phyloP scores from a whole-genome alignment of 2,888 invertebrate genomes.

The Agriopis aurantiaria region DNA sequence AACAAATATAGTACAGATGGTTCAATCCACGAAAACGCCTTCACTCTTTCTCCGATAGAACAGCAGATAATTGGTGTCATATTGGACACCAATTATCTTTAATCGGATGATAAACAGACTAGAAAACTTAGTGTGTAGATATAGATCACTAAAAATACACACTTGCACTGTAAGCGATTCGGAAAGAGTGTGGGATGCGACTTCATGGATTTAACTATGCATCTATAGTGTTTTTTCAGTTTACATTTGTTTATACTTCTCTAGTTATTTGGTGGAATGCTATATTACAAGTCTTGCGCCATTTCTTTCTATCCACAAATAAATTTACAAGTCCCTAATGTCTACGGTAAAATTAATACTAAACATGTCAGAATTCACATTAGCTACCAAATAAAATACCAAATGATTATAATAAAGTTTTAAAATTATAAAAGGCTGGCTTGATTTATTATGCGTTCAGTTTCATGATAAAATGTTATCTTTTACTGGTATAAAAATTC shows the following conservation, averaged over 20 bases:
- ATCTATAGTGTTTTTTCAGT: slow-evolving; percentile 12
- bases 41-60: not conserved
- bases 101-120: too few species aligned
- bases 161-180: not conserved
- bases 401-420: slow-evolving; percentile 1
- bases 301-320: slow-evolving; percentile 6
- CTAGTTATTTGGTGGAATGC: slow-evolving; percentile 64
- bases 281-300: slow-evolving; percentile 46
- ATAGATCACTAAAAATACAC: not conserved
- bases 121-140: not conserved
- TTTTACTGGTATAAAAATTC: not conserved
- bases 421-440: not conserved
- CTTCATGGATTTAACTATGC: not conserved
- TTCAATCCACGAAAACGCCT: not conserved
- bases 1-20: slow-evolving; percentile 4
- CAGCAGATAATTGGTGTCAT: too few species aligned
- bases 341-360: slow-evolving; percentile 15
- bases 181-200: not conserved
- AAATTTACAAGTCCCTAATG: slow-evolving; percentile 15
- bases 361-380: not conserved
- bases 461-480: not conserved
- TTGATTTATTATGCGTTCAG: not conserved
- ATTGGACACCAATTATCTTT: too few species aligned
- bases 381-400: slow-evolving; percentile 11
- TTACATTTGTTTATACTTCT: slow-evolving; percentile 47